Evolutionary conservation across 2,888 invertebrate genomes (phyloP), one percentile per base, ranked within the genome.

Genomic region (Phasia obesa): DNA sequence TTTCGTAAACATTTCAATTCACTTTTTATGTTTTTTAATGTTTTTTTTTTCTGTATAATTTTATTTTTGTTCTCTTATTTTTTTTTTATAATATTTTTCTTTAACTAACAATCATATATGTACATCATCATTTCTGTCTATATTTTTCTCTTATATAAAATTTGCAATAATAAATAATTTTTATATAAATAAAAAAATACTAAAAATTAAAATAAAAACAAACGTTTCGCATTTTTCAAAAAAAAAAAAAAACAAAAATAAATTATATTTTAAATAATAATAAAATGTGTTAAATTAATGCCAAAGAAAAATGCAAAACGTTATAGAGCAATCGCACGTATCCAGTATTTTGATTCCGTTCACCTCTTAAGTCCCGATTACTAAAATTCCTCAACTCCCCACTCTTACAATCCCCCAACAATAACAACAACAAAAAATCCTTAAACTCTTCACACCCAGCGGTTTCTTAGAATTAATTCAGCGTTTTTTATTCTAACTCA

Each of bases 241-340:
- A 69, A 67, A 19, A 27, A 42, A 74, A 19, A 55, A 35, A 0
- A n/a, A 17, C 4, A 5, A 62, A 42, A 60, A 21, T 60, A 7
- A 7, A 7, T 38, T 55, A n/a, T 23, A 19, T 23, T n/a, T 59
- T 69, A 7, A 44, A 67, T 31, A 81, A 19, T 70, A 38, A 17
- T 15, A 31, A 79, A 71, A 60, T 65, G 47, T 55, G 60, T 73
- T 84, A 85, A 88, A 17, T 19, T 44, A 88, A 89, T 89, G 89
- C 88, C 88, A 89, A 89, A 89, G 89, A 89, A 89, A 89, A 89
- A 89, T 88, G 89, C 89, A 85, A 89, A 89, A 89, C 89, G 89
- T 88, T 89, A 88, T 89, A 89, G 89, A 89, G 88, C 89, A 87
- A 89, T 89, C 89, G 89, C 89, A 89, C 89, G 89, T 87, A 89